Evolutionary conservation across 2,113 vertebrate species (phyloP), one percentile per base, ranked within the genome.

Genomic region (Leucosticte australis): DNA sequence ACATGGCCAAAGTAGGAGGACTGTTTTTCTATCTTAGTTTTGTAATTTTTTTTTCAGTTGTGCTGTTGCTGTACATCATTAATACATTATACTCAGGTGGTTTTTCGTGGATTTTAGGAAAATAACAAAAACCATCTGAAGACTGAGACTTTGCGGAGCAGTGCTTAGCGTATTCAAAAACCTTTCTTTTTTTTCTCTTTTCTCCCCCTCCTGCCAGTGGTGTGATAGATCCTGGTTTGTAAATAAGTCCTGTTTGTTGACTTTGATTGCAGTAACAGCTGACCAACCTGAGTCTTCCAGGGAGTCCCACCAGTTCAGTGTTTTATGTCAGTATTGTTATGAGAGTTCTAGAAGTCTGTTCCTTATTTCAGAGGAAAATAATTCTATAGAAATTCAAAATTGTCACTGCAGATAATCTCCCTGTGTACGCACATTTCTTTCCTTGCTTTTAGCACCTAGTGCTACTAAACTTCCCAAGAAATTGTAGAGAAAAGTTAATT

Each of bases 221-320:
- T 35, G 3, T 1, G 0, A 10, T 16, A 27, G 13, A 13, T 71
- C 5, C 26, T 0, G 1, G 11, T 68, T 86, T 91, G 12, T 26
- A 88, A 11, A 9, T 52, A n/a, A 60, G 1, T 13, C 10, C 19
- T 73, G 0, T 77, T 76, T 18, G 10, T 53, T 60, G 49, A 44
- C 8, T 47, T 65, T 82, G n/a, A 22, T 24, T 44, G 7, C 28
- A 67, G 0, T 47, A 76, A 46, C 11, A 33, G 7, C 16, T 28
- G 73, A 28, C 16, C 50, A 12, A 17, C 9, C 10, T 14, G 27
- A 57, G 7, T 35, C 50, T 68, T 49, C 14, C 35, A 64, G 50
- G 21, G 22, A 80, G 20, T 86, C 16, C 30, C 20, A 44, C 9
- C 24, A 20, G 35, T 41, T 47, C 41, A 44, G 18, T 53, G 20